A percentile compares a stretch with the other conserved stretches of the same genome.
These are phyloP conservation scores for Thermophis baileyi DNA, from an alignment of 2,113 vertebrate species.

Conservation along the genomic window DNA sequence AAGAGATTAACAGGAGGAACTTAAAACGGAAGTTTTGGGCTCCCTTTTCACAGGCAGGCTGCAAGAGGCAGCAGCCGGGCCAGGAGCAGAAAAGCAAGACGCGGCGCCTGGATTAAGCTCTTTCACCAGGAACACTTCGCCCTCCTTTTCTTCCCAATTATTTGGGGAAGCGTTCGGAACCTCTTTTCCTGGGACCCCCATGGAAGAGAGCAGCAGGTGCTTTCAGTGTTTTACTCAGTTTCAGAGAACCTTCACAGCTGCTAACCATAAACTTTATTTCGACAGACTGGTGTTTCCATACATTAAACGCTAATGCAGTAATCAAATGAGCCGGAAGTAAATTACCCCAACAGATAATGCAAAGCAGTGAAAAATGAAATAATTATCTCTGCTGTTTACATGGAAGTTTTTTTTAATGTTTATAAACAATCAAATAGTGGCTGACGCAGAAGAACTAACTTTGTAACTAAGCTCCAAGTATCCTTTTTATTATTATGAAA, in stretches of 20 bases:
- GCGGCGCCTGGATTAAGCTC: not conserved
- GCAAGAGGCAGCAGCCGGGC: not conserved
- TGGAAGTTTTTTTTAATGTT: not conserved
- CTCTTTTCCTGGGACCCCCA: not conserved
- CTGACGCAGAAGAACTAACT: not conserved
- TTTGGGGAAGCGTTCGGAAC: not conserved
- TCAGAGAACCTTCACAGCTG: not conserved
- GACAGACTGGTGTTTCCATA: not conserved
- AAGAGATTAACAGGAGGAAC: constrained; percentile 20
- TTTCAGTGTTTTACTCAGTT: not conserved
- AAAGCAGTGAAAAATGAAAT: not conserved
- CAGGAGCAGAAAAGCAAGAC: not conserved
- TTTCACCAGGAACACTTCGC: not conserved
- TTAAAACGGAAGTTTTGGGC: not conserved
- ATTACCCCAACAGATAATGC: not conserved
- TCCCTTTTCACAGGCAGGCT: not conserved
- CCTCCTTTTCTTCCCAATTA: not conserved
- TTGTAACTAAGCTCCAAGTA: not conserved
- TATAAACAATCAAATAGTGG: not conserved
- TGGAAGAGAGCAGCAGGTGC: not conserved
- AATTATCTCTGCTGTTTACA: not conserved
- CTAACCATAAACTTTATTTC: not conserved
- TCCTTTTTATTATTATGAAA: not conserved
- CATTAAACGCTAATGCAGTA: not conserved
- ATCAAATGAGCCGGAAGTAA: not conserved